Conservation (phyloP, 2,888 invertebrate species). For the Amiota communis region DNA sequence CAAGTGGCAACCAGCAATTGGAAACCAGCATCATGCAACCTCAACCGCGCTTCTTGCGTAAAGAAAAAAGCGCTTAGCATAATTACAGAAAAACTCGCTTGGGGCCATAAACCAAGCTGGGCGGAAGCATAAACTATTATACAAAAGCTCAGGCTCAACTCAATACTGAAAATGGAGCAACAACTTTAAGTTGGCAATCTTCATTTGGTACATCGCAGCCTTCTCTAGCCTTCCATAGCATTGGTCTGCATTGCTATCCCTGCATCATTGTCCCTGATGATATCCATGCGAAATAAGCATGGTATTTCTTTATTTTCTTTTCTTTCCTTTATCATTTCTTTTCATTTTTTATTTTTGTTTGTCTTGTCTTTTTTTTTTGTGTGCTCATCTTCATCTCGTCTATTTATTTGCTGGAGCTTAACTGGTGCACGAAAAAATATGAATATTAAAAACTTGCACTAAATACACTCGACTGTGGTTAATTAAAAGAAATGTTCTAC, state of each 20-base stretch:
- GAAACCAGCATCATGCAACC: slow-evolving; percentile 11
- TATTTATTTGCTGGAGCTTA: slow-evolving; percentile 9
- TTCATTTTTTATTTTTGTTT: not conserved
- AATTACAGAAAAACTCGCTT: slow-evolving; percentile 30
- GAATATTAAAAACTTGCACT: slow-evolving; percentile 34
- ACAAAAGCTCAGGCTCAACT: not conserved
- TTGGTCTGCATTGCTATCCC: not conserved
- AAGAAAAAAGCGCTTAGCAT: slow-evolving; percentile 30
- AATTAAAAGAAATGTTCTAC: slow-evolving; percentile 27
- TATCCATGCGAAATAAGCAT: too few species aligned
- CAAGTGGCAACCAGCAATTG: not conserved
- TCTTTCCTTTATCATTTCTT: not conserved
- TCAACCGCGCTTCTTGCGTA: not conserved
- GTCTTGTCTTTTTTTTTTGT: not conserved
- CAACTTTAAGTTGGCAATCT: not conserved
- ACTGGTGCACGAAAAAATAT: slow-evolving; percentile 27
- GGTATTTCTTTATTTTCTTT: slow-evolving; percentile 4
- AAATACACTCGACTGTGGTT: slow-evolving; percentile 27
- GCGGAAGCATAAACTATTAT: slow-evolving; percentile 6
- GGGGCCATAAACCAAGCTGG: slow-evolving; percentile 21
- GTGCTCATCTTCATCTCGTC: not conserved
- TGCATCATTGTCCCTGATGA: too few species aligned
- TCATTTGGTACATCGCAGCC: not conserved
- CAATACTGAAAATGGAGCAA: not conserved
- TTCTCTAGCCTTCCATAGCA: not conserved